Evolutionary conservation across 2,113 vertebrate genomes (phyloP).

Genomic region (Lampris megalopsis): DNA sequence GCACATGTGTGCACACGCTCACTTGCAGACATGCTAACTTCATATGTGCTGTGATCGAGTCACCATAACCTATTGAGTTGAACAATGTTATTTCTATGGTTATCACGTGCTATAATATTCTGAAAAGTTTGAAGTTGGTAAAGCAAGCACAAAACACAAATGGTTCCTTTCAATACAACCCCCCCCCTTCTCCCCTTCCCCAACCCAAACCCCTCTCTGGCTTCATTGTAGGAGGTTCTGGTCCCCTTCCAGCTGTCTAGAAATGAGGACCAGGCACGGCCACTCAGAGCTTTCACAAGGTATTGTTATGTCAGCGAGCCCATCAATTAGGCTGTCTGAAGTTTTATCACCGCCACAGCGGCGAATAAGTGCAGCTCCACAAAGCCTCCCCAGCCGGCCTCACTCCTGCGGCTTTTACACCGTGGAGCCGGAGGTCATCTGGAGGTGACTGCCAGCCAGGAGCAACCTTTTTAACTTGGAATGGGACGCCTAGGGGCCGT

Average conservation of each 20-base stretch:
- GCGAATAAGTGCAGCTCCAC: slow-evolving; percentile 93
- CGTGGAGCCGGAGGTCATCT: slow-evolving; percentile 88
- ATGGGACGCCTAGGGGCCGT: slow-evolving; percentile 78
- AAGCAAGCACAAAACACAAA: slow-evolving; percentile 74
- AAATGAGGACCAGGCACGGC: slow-evolving; percentile 96
- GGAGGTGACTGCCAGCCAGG: slow-evolving; percentile 95
- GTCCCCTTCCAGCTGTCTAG: slow-evolving; percentile 94
- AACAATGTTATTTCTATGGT: slow-evolving; percentile 63
- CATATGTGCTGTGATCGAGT: slow-evolving; percentile 25
- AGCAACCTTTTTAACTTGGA: slow-evolving; percentile 85
- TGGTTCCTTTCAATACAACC: slow-evolving; percentile 76
- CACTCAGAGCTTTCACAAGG: slow-evolving; percentile 94
- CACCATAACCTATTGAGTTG: slow-evolving; percentile 33
- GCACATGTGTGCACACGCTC: not conserved
- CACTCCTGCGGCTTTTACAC: slow-evolving; percentile 90
- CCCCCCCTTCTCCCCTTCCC: slow-evolving; percentile 44
- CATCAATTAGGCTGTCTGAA: slow-evolving; percentile 99
- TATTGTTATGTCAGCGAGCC: slow-evolving; percentile 99
- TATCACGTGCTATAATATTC: slow-evolving; percentile 68
- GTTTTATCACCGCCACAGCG: slow-evolving; percentile 98
- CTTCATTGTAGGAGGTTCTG: slow-evolving; percentile 84
- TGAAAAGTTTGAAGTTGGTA: slow-evolving; percentile 83
- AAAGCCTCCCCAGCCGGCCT: slow-evolving; percentile 88
- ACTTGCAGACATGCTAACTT: slow-evolving; percentile 6
- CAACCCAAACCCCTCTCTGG: slow-evolving; percentile 67